Conservation (phyloP, 2,113 vertebrate species). For the Typhlomys cinereus region DNA sequence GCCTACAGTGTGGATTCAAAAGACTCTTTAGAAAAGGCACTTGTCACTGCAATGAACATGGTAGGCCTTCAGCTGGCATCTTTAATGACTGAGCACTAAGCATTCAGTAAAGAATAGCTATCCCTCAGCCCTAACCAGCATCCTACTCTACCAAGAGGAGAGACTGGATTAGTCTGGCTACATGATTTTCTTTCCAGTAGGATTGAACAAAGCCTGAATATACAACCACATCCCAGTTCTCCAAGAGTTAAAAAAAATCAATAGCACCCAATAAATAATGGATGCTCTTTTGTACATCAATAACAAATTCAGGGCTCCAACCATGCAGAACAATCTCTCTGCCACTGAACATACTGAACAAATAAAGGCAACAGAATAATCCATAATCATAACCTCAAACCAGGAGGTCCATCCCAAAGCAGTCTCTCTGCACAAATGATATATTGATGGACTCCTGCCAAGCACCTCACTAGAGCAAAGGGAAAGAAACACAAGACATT, state of each 20-base stretch:
- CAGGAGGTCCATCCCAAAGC: not conserved
- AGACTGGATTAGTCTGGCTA: not conserved
- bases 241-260: slow-evolving; percentile 43
- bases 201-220: slow-evolving; percentile 23
- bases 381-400: slow-evolving; percentile 25
- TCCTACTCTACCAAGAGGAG: not conserved
- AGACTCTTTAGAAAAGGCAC: not conserved
- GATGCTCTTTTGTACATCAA: slow-evolving; percentile 38
- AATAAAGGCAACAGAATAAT: slow-evolving; percentile 24
- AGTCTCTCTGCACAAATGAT: not conserved
- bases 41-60: not conserved
- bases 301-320: not conserved
- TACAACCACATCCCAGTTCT: not conserved
- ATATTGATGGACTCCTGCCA: not conserved
- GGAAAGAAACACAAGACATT: not conserved
- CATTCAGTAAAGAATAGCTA: not conserved
- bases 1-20: not conserved
- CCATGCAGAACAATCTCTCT: not conserved
- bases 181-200: not conserved
- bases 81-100: not conserved
- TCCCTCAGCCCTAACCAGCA: not conserved
- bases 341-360: not conserved
- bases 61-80: not conserved
- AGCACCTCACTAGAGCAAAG: not conserved
- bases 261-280: slow-evolving; percentile 39